phyloP scores from a whole-genome alignment of 2,113 vertebrate genomes.

The Phylloscopus whistleri region DNA sequence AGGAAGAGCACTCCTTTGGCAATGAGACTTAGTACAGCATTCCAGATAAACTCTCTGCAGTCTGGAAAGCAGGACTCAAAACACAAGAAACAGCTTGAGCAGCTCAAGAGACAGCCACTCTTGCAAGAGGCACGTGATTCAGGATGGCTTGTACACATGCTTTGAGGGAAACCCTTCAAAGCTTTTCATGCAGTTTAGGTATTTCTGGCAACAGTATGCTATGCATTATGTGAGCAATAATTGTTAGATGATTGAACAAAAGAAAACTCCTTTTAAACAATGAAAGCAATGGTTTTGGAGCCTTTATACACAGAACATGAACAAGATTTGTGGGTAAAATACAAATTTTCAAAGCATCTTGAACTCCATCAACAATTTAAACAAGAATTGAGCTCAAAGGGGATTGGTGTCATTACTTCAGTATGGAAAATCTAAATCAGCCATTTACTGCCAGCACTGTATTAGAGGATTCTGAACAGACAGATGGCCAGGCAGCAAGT shows the following conservation, averaged over 20 bases:
- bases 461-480: not conserved
- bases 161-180: not conserved
- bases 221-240: not conserved
- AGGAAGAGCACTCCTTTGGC: not conserved
- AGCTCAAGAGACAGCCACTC: not conserved
- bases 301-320: not conserved
- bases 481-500: not conserved
- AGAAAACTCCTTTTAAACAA: not conserved
- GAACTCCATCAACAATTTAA: not conserved
- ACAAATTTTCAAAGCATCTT: not conserved
- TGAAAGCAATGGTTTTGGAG: not conserved
- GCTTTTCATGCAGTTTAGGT: not conserved
- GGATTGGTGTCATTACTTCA: not conserved
- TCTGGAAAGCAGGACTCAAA: not conserved
- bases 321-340: not conserved
- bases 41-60: not conserved
- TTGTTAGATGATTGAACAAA: not conserved
- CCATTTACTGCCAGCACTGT: not conserved
- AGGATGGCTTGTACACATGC: not conserved
- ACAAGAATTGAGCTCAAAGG: not conserved
- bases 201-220: not conserved
- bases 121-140: fast-evolving
- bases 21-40: not conserved
- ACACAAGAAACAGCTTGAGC: not conserved
- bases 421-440: not conserved